These are phyloP conservation scores for Phymatocera aterrima DNA, from an alignment of 2,888 invertebrate genomes.

Conservation along the genomic window DNA sequence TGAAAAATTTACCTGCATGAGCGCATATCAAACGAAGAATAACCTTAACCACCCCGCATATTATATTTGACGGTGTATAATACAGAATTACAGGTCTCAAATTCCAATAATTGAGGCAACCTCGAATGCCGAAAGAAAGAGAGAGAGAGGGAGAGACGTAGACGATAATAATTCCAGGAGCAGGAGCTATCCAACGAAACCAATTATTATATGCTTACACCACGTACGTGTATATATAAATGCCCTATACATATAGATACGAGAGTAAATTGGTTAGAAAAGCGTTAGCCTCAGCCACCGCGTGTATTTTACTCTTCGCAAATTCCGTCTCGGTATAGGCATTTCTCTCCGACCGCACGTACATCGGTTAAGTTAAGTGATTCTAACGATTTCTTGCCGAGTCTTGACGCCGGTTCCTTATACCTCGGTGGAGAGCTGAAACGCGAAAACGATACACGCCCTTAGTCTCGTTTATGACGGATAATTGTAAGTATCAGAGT, in stretches of 20 bases:
- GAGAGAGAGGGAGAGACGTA: neutral
- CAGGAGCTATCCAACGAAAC: neutral
- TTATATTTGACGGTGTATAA: too few species aligned
- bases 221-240: neutral
- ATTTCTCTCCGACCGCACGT: neutral
- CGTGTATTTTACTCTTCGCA: neutral
- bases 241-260: neutral
- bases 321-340: too few species aligned
- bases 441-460: slow-evolving; percentile 28
- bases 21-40: neutral
- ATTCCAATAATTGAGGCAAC: slow-evolving; percentile 12
- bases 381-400: slow-evolving; percentile 31
- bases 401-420: slow-evolving; percentile 19
- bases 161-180: slow-evolving; percentile 24
- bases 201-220: slow-evolving; percentile 17
- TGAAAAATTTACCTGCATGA: too few species aligned
- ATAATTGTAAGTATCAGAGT: slow-evolving; percentile 39
- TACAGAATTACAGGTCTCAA: slow-evolving; percentile 1
- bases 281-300: too few species aligned
- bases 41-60: neutral
- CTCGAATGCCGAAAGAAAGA: too few species aligned
- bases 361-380: slow-evolving; percentile 34
- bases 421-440: slow-evolving; percentile 9
- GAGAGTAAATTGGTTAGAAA: too few species aligned
- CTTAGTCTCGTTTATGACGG: slow-evolving; percentile 34